Conservation (phyloP, 2,797 vertebrate species). For the Miichthys miiuy region DNA sequence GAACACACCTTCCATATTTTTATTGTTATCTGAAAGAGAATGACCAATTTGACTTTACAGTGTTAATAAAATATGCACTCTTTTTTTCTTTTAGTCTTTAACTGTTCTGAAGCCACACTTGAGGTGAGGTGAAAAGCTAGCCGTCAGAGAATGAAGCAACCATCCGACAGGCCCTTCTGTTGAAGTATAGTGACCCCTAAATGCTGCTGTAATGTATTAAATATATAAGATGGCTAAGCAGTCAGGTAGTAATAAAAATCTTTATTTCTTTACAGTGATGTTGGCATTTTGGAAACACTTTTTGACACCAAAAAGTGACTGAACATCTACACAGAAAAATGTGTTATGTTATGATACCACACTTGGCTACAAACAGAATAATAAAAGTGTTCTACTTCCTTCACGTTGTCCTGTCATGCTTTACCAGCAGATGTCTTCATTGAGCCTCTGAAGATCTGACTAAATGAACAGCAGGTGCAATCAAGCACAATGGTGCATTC, state of each 20-base stretch:
- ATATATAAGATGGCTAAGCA: background rate
- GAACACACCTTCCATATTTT: background rate
- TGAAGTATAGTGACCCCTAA: background rate
- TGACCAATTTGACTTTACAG: no score
- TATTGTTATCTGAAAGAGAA: background rate
- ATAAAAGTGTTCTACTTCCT: no score
- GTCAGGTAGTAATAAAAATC: background rate
- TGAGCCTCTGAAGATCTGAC: background rate
- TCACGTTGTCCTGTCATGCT: background rate
- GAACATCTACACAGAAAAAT: background rate
- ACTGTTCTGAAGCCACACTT: background rate
- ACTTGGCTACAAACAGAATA: no score
- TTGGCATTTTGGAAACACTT: background rate
- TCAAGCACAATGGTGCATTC: no score
- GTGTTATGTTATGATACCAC: no score
- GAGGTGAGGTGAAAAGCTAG: background rate
- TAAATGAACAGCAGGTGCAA: no score
- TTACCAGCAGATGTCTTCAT: constrained; percentile 33
- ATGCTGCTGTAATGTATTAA: background rate
- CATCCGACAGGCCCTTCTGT: background rate
- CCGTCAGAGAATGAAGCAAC: background rate
- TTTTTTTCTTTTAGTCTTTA: background rate
- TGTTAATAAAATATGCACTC: no score
- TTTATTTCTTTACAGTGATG: background rate
- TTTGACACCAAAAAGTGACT: no score